Conservation (phyloP, 2,113 vertebrate genomes). For the Epinephelus fuscoguttatus region DNA sequence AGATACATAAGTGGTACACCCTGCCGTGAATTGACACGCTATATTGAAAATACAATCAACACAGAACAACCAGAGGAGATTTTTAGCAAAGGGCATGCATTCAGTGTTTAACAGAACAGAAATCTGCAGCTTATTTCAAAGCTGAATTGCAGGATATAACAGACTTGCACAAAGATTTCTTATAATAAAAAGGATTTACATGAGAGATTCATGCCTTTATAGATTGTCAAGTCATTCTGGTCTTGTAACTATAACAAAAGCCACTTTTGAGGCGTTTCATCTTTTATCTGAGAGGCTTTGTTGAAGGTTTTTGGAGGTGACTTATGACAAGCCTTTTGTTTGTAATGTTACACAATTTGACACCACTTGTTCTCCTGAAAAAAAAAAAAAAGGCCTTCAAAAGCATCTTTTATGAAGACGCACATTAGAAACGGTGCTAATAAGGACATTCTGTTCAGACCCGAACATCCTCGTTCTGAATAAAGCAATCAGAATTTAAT, state of each 20-base stretch:
- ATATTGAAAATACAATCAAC: neutral
- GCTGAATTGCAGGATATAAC: conserved; percentile 6
- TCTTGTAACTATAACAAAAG: conserved; percentile 23
- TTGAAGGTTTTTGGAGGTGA: conserved; percentile 23
- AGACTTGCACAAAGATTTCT: neutral
- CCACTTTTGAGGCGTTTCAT: conserved; percentile 25
- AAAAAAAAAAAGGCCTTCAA: conserved; percentile 2
- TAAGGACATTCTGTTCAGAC: conserved; percentile 54
- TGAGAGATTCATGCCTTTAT: conserved; percentile 17
- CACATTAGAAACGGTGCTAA: conserved; percentile 27
- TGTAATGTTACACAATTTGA: conserved; percentile 33
- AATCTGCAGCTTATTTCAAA: conserved; percentile 20
- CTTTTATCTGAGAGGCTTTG: conserved; percentile 33
- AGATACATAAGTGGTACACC: neutral
- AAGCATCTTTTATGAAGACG: conserved; percentile 28
- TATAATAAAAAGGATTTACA: conserved; percentile 18
- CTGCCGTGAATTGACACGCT: neutral
- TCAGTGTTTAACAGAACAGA: conserved; percentile 20
- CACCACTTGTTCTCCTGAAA: conserved; percentile 40
- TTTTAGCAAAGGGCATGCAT: conserved; percentile 24
- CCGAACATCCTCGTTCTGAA: conserved; percentile 45
- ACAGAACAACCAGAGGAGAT: neutral
- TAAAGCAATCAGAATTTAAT: conserved; percentile 66
- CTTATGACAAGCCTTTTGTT: conserved; percentile 49
- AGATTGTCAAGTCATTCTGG: conserved; percentile 15